Evolutionary conservation across 2,113 vertebrate species (phyloP).

Genomic region (Rhegmatorhina hoffmannsi): DNA sequence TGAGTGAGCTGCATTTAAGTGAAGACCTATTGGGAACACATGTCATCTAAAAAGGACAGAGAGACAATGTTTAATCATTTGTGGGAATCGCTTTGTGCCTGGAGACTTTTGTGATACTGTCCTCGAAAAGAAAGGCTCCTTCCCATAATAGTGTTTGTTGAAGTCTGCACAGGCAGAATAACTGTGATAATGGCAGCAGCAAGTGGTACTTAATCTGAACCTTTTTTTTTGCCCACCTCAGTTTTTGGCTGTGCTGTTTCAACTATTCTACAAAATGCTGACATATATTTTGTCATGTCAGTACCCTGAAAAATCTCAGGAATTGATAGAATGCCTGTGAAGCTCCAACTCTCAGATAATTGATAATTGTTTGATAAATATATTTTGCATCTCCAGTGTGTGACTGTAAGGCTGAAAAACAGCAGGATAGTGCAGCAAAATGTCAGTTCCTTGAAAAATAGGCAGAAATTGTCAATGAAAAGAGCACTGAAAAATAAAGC

Average conservation of each 20-base stretch:
- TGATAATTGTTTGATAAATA: slow-evolving; percentile 53
- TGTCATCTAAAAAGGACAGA: neutral
- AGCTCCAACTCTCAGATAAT: neutral
- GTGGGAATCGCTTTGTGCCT: neutral
- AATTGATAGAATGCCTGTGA: neutral
- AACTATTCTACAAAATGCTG: neutral
- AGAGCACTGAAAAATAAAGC: neutral
- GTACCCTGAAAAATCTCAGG: neutral
- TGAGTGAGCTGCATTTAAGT: neutral
- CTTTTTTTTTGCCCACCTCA: neutral
- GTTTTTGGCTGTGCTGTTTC: neutral
- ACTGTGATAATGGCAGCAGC: neutral
- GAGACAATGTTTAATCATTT: neutral
- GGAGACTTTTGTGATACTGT: neutral
- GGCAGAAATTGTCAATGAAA: neutral
- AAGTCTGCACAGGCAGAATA: neutral
- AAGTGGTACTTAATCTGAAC: neutral
- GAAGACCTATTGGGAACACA: accelerated
- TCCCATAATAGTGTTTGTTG: neutral
- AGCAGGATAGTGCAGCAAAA: neutral
- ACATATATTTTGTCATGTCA: slow-evolving; percentile 4
- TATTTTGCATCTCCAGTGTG: neutral
- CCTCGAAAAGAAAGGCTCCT: neutral
- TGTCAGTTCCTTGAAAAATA: neutral
- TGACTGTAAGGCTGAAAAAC: neutral